These are phyloP conservation scores for Tillus elongatus DNA, from an alignment of 2,888 invertebrate species.

Conservation along the genomic window DNA sequence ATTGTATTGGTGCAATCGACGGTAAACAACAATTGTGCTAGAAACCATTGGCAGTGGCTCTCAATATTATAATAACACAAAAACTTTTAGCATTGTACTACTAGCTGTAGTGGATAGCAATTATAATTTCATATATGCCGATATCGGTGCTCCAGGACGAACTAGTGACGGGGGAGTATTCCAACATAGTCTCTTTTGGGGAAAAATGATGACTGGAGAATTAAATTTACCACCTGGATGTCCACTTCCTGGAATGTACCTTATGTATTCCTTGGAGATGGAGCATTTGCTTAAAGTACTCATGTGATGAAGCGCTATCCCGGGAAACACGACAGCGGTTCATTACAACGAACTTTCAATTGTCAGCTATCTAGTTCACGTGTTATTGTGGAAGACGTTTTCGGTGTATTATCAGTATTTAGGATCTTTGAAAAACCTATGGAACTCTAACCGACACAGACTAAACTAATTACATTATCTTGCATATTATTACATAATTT, in stretches of 20 bases:
- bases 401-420: conserved; percentile 21
- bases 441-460: conserved; percentile 23
- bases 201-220: conserved; percentile 12
- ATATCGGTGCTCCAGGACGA: conserved; percentile 30
- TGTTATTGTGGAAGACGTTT: conserved; percentile 21
- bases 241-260: conserved; percentile 18
- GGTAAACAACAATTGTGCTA: conserved; percentile 27
- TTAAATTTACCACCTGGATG: conserved; percentile 14
- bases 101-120: conserved; percentile 24
- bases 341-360: conserved; percentile 20
- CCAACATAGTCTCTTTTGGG: conserved; percentile 13
- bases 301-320: conserved; percentile 22
- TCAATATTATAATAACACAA: conserved; percentile 27
- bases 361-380: conserved; percentile 16
- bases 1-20: conserved; percentile 25
- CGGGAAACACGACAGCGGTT: conserved; percentile 12
- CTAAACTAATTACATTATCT: conserved; percentile 26
- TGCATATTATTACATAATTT: conserved; percentile 29
- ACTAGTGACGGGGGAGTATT: conserved; percentile 23
- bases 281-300: conserved; percentile 14
- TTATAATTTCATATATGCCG: conserved; percentile 28
- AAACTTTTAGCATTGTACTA: conserved; percentile 25
- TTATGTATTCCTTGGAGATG: conserved; percentile 19
- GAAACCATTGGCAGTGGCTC: conserved; percentile 21
- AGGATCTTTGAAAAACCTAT: conserved; percentile 28